Conservation (phyloP, 2,113 vertebrate species). For the Fregata magnificens region DNA sequence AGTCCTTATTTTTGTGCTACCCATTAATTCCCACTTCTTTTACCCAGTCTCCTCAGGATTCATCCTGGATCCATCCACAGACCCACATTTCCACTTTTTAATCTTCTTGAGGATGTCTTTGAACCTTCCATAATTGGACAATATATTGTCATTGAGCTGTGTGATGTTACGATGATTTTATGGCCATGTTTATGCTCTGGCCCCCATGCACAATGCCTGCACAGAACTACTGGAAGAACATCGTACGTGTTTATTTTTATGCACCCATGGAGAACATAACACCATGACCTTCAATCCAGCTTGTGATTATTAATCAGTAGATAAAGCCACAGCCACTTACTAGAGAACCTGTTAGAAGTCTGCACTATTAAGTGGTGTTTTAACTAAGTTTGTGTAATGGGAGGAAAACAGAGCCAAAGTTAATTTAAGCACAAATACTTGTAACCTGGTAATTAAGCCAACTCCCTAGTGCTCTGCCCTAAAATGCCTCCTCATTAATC, state of each 20-base stretch:
- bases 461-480: slow-evolving; percentile 76
- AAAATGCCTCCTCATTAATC: slow-evolving; percentile 75
- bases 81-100: not conserved
- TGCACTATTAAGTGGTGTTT: not conserved
- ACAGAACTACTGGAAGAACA: not conserved
- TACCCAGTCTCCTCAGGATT: not conserved
- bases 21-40: not conserved
- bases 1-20: not conserved
- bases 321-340: not conserved
- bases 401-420: not conserved
- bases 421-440: slow-evolving; percentile 67
- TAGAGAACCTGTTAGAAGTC: not conserved
- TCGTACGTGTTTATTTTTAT: not conserved
- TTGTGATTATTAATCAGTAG: not conserved
- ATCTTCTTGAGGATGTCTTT: not conserved
- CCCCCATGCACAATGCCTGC: not conserved
- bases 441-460: slow-evolving; percentile 84
- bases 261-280: not conserved
- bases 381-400: not conserved
- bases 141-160: not conserved
- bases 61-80: not conserved
- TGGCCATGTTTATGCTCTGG: not conserved
- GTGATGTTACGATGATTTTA: not conserved
- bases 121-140: not conserved
- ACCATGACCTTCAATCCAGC: not conserved